Percentiles rank a stretch among this genome's conserved stretches.
These are phyloP conservation scores for Drosophila anomalata DNA, from an alignment of 2,888 invertebrate genomes.

Conservation along the genomic window DNA sequence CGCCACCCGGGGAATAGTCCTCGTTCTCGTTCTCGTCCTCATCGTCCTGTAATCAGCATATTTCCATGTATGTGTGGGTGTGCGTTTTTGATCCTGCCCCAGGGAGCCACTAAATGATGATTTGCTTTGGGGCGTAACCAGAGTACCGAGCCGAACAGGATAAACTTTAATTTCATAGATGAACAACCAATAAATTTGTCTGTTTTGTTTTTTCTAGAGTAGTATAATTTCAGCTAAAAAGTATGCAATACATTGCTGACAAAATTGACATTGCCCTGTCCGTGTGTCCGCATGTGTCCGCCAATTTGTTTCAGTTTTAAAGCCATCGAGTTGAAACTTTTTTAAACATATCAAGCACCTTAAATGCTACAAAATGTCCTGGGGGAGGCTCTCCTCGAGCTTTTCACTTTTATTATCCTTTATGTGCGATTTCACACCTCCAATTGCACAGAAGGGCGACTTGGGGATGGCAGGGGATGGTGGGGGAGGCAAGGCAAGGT, in stretches of 20 bases:
- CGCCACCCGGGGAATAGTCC: conserved; percentile 30
- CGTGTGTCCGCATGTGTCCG: too few species aligned
- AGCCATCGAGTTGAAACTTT: neutral
- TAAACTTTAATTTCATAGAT: conserved; percentile 44
- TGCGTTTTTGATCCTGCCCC: conserved; percentile 44
- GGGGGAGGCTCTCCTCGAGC: conserved; percentile 27
- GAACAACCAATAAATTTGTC: conserved; percentile 17
- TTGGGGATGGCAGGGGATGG: neutral
- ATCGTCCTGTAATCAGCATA: conserved; percentile 44
- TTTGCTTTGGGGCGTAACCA: conserved; percentile 39
- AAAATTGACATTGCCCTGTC: too few species aligned
- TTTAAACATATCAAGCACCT: too few species aligned
- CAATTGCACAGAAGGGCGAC: conserved; percentile 56
- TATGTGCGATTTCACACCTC: conserved; percentile 76
- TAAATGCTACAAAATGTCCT: neutral
- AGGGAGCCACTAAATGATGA: conserved; percentile 51
- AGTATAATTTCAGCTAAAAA: neutral
- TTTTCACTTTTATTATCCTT: conserved; percentile 77
- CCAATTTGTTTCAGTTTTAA: too few species aligned
- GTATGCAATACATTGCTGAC: too few species aligned
- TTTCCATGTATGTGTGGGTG: conserved; percentile 22
- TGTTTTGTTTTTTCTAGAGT: conserved; percentile 1
- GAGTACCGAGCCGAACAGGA: neutral
- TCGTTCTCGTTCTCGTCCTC: neutral
- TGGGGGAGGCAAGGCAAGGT: neutral